Evolutionary conservation across 2,888 invertebrate genomes (phyloP).

Genomic region (Monochamus alternatus): DNA sequence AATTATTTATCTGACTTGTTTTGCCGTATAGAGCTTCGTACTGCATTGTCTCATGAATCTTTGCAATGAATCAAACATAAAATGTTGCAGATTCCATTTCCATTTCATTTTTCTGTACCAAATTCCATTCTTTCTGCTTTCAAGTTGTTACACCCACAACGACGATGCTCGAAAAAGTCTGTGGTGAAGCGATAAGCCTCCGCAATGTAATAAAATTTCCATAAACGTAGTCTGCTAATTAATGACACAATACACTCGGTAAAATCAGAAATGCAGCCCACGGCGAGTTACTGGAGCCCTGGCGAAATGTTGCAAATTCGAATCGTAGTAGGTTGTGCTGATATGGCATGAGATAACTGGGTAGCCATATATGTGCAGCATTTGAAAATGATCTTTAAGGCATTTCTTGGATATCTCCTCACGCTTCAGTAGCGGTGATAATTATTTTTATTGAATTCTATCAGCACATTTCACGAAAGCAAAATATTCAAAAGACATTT

Average conservation of each 20-base stretch:
- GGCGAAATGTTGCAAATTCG: neutral
- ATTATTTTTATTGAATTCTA: no score
- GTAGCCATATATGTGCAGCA: neutral
- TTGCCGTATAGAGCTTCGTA: no score
- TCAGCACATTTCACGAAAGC: no score
- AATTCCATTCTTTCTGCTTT: neutral
- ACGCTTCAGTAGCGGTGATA: neutral
- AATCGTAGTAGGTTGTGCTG: conserved; percentile 4
- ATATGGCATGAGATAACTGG: neutral
- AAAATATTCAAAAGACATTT: no score
- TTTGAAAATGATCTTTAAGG: neutral
- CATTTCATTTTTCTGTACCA: no score
- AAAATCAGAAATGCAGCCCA: conserved; percentile 1
- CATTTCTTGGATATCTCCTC: neutral
- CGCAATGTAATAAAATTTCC: conserved; percentile 18
- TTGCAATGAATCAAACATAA: no score
- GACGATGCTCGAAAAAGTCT: neutral
- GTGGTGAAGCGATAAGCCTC: neutral
- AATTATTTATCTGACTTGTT: no score
- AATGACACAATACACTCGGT: neutral
- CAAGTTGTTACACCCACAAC: neutral
- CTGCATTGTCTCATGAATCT: no score
- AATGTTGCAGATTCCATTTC: no score
- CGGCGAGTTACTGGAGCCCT: neutral
- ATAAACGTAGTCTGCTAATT: conserved; percentile 16